Percentiles rank a stretch among this genome's conserved stretches.
Evolutionary conservation across 1,140 invertebrate genomes (phyloP).

Genomic region (Drosophila willistoni): DNA sequence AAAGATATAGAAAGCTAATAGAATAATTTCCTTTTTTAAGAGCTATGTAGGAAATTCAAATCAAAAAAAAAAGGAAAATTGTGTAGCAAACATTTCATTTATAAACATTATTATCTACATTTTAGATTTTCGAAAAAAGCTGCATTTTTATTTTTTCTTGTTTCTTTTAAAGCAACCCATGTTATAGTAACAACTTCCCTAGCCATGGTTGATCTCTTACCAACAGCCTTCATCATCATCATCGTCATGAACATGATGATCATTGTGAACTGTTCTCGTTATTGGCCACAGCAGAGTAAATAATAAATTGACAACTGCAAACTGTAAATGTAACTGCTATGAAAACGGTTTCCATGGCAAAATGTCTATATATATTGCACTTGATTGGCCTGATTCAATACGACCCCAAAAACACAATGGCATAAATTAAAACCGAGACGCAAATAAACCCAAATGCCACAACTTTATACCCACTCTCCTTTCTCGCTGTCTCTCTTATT

Average conservation of each 20-base stretch:
- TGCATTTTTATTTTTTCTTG: no score
- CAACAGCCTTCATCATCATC: constrained; percentile 10
- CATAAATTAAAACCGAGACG: constrained; percentile 69
- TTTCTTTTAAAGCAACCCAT: constrained; percentile 35
- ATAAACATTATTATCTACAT: no score
- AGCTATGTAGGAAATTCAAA: no score
- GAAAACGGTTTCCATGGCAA: constrained; percentile 67
- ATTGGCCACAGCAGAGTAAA: constrained; percentile 42
- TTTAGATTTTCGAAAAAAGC: no score
- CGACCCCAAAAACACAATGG: constrained; percentile 54
- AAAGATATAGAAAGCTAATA: no score
- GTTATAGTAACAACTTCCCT: background rate
- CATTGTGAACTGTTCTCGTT: constrained; percentile 6
- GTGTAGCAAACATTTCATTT: no score
- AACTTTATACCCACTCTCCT: background rate
- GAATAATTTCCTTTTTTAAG: no score
- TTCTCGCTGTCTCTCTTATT: background rate
- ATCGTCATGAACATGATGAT: constrained; percentile 20
- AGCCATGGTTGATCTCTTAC: no score
- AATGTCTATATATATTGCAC: constrained; percentile 81
- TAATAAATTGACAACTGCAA: constrained; percentile 71
- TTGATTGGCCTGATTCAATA: constrained; percentile 76
- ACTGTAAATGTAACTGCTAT: constrained; percentile 56
- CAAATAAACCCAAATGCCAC: constrained; percentile 12
- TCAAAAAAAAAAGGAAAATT: no score